Percentiles rank a stretch among this genome's conserved stretches.
Evolutionary conservation across 2,888 invertebrate genomes (phyloP).

Genomic region (Sclerodermus sp.): DNA sequence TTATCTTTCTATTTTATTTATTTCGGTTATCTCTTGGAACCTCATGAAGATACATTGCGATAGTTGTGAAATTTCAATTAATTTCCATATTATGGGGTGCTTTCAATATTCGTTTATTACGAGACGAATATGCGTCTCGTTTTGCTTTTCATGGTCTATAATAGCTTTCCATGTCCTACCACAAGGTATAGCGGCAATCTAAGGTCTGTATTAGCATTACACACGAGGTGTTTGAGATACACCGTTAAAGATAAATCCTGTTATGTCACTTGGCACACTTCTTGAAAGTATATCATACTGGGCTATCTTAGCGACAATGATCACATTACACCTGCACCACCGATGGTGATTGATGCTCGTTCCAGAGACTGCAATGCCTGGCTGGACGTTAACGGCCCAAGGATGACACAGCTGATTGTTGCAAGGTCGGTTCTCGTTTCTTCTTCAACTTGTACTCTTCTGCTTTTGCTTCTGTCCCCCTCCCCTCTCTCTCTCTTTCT

Average conservation of each 20-base stretch:
- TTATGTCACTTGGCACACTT: conserved; percentile 43
- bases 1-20: too few relatives aligned
- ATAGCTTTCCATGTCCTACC: conserved; percentile 2
- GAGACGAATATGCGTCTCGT: too few relatives aligned
- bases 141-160: too few relatives aligned
- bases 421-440: conserved; percentile 45
- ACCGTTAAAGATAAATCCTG: conserved; percentile 37
- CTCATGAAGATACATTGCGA: too few relatives aligned
- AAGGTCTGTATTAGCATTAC: conserved; percentile 7
- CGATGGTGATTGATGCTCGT: conserved; percentile 52
- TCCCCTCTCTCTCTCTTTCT: conserved; percentile 27
- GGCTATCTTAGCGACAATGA: conserved; percentile 39
- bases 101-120: too few relatives aligned
- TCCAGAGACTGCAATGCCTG: conserved; percentile 38
- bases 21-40: too few relatives aligned
- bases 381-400: conserved; percentile 52
- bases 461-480: conserved; percentile 17
- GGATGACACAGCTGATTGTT: conserved; percentile 55
- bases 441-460: conserved; percentile 26
- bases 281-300: conserved; percentile 32
- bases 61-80: too few relatives aligned
- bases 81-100: too few relatives aligned
- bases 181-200: conserved; percentile 3
- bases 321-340: conserved; percentile 51
- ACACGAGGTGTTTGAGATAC: conserved; percentile 19